A percentile compares a stretch with the other conserved stretches of the same genome.
phyloP scores from a whole-genome alignment of 2,797 vertebrate species.

The Buphagus erythrorhynchus region DNA sequence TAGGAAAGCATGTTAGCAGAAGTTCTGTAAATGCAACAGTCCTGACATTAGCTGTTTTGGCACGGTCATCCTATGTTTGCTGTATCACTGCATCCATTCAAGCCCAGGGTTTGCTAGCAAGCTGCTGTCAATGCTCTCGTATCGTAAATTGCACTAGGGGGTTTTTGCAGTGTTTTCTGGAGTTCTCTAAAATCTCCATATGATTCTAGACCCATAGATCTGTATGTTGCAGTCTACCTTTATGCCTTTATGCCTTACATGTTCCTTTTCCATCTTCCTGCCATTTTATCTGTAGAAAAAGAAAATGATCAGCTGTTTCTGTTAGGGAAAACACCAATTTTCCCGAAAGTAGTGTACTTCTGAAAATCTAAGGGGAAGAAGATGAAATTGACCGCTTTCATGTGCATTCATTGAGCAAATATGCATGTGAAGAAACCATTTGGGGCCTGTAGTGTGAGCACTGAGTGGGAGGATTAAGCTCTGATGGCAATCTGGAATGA shows the following conservation, averaged over 20 bases:
- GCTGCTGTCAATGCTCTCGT: not conserved
- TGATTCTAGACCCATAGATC: not conserved
- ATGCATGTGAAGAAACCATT: not conserved
- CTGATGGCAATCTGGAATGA: not conserved
- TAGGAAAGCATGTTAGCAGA: not conserved
- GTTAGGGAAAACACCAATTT: not conserved
- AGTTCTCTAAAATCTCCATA: not conserved
- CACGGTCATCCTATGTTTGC: not conserved
- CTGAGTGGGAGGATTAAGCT: constrained; percentile 1
- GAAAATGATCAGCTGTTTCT: not conserved
- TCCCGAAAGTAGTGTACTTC: not conserved
- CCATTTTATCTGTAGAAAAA: not conserved
- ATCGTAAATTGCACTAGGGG: fast-evolving
- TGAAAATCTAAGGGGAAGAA: not conserved
- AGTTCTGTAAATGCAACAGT: not conserved
- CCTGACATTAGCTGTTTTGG: not conserved
- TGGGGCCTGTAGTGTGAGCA: not conserved
- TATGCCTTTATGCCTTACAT: not conserved
- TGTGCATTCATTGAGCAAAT: not conserved
- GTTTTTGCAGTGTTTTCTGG: not conserved
- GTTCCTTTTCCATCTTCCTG: not conserved
- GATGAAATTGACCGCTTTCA: not conserved
- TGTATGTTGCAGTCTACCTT: not conserved
- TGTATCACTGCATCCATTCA: not conserved
- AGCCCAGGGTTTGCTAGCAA: not conserved